Evolutionary conservation across 2,888 invertebrate genomes (phyloP).

Genomic region (Temnothorax unifasciatus): DNA sequence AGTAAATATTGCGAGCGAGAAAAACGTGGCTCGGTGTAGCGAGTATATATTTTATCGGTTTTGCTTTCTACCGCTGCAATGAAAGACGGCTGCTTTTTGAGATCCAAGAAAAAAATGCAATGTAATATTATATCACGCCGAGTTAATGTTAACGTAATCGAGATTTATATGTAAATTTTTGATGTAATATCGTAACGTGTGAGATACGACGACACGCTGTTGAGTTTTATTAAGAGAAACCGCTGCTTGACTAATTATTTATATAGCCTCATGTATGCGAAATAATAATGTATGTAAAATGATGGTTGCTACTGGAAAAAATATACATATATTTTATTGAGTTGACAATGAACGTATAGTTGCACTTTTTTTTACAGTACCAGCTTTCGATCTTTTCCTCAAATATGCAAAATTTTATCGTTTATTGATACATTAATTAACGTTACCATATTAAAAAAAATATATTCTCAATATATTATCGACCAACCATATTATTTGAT

Average conservation of each 20-base stretch:
- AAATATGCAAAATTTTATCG: not conserved
- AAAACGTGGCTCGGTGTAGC: not conserved
- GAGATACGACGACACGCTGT: conserved; percentile 33
- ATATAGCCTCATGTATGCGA: conserved; percentile 49
- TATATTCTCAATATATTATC: not conserved
- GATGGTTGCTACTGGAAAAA: conserved; percentile 70
- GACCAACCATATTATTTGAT: not conserved
- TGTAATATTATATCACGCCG: conserved; percentile 51
- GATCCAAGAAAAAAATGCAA: conserved; percentile 23
- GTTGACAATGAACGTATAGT: conserved; percentile 70
- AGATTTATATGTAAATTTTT: conserved; percentile 56
- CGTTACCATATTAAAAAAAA: not conserved
- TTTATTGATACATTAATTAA: not conserved
- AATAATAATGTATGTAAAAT: conserved; percentile 59
- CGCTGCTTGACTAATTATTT: conserved; percentile 55
- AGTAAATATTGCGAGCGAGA: conserved; percentile 8
- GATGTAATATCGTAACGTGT: conserved; percentile 47
- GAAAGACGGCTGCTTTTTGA: conserved; percentile 18
- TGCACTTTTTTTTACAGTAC: conserved; percentile 73
- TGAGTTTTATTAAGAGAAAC: conserved; percentile 48
- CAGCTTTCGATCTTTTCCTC: conserved; percentile 45
- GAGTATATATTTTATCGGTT: conserved; percentile 19
- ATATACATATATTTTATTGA: conserved; percentile 80
- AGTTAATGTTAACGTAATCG: conserved; percentile 35
- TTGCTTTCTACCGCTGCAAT: conserved; percentile 28